These are phyloP conservation scores for Xenopus tropicalis DNA, from an alignment of 2,113 vertebrate species.

Conservation along the genomic window UCB_Xtro_10.0 CM004443.2:168887501-168888000, in stretches of 20 bases:
- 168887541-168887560: slow-evolving; percentile 62
- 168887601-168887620: slow-evolving; percentile 72
- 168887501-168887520: slow-evolving; percentile 54
- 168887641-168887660: slow-evolving; percentile 71
- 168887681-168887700: slow-evolving; percentile 67
- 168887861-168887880: too few species aligned
- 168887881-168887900: too few species aligned
- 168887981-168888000: too few species aligned
- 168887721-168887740: slow-evolving; percentile 54
- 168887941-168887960: too few species aligned
- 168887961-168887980: too few species aligned
- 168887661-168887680: slow-evolving; percentile 69
- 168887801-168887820: neutral
- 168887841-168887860: too few species aligned
- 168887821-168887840: too few species aligned
- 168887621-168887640: slow-evolving; percentile 64
- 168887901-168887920: too few species aligned
- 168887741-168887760: slow-evolving; percentile 46
- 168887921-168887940: too few species aligned
- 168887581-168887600: slow-evolving; percentile 70
- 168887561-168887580: slow-evolving; percentile 71
- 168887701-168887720: slow-evolving; percentile 56
- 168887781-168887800: neutral
- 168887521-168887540: slow-evolving; percentile 58
- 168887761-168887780: too few species aligned